Base-by-base conservation (phyloP, 2,888 invertebrate species). In the Artemia sinica region DNA sequence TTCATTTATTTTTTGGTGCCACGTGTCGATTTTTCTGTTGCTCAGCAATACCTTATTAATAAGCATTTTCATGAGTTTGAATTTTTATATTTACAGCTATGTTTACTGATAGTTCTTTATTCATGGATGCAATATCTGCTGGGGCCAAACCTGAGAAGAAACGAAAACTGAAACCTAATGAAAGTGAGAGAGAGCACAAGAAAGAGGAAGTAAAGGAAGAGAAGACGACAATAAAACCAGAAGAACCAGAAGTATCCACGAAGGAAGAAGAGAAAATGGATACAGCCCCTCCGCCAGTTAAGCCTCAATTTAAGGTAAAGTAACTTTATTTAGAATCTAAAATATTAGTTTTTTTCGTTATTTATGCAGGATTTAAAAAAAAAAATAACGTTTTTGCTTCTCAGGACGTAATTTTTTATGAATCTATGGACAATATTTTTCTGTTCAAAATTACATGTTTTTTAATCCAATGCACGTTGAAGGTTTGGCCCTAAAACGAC, bases 21-120 rank as follows among this genome's bases (percentile, higher is more conserved):
- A 41, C 41, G 41, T 41, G 2, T 41, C 41, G 41, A 41, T 41
- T 41, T 41, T 41, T 41, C 41, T 41, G 41, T 41, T 41, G 41
- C 41, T 41, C 41, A 41, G 41, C 41, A 41, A 41, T 2, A 41
- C 41, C 41, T 4, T 41, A 41, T 41, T 41, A 41, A 41, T 41
- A 41, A 41, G 41, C 41, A 41, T 41, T 41, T 41, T 41, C 41
- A 41, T 41, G 41, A 41, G 41, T 41, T 41, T 41, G 41, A 41
- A 41, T 41, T 41, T 41, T 41, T 41, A 41, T 41, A 41, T 41
- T 41, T 41, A 41, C 41, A 41, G 70, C 70, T 18, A 65, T 73
- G 73, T 79, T 94, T 67, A 86, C 90, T 76, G 95, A 95, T 77
- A 92, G 92, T 76, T 90, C 89, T 75, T 86, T 91, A 79, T 95